Percentiles rank a stretch among this genome's conserved stretches.
These are phyloP conservation scores for Sitodiplosis mosellana DNA, from an alignment of 1,140 invertebrate species.

Conservation along the genomic window DNA sequence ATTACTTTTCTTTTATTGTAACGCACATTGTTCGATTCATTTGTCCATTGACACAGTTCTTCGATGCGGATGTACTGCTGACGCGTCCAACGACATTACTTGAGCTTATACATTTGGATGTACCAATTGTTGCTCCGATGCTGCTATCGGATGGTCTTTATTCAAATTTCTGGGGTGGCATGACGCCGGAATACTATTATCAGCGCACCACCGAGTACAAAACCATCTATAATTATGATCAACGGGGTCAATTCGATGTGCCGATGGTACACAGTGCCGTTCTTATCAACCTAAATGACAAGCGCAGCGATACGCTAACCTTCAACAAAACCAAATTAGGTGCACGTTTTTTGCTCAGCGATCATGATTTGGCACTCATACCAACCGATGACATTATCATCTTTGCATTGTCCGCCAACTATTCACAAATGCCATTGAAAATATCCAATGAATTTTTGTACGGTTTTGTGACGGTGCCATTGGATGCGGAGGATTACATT, in stretches of 20 bases:
- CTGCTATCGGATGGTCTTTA: slow-evolving; percentile 71
- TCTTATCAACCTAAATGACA: slow-evolving; percentile 53
- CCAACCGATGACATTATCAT: slow-evolving; percentile 87
- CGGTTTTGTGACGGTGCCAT: slow-evolving; percentile 66
- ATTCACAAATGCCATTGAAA: slow-evolving; percentile 45
- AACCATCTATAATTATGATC: slow-evolving; percentile 53
- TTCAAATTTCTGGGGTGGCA: slow-evolving; percentile 93
- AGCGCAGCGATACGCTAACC: slow-evolving; percentile 45
- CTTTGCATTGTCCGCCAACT: slow-evolving; percentile 73
- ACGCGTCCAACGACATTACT: slow-evolving; percentile 50
- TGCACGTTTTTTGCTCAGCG: background rate
- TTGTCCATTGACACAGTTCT: too few relatives aligned
- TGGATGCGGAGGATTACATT: slow-evolving; percentile 48
- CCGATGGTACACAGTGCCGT: slow-evolving; percentile 87
- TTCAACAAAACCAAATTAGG: slow-evolving; percentile 46
- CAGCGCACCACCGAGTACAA: slow-evolving; percentile 70
- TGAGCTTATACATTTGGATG: slow-evolving; percentile 43
- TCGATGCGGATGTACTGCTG: slow-evolving; percentile 78
- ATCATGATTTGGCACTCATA: slow-evolving; percentile 25
- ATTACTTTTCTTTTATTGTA: too few relatives aligned
- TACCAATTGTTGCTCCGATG: slow-evolving; percentile 61
- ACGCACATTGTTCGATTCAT: too few relatives aligned
- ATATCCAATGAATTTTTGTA: slow-evolving; percentile 67
- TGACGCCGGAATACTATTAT: slow-evolving; percentile 80
- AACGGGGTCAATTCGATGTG: slow-evolving; percentile 59